A percentile compares a stretch with the other conserved stretches of the same genome.
These are phyloP conservation scores for Trematomus loennbergii DNA, from an alignment of 2,113 vertebrate species.

Conservation along the genomic window DNA sequence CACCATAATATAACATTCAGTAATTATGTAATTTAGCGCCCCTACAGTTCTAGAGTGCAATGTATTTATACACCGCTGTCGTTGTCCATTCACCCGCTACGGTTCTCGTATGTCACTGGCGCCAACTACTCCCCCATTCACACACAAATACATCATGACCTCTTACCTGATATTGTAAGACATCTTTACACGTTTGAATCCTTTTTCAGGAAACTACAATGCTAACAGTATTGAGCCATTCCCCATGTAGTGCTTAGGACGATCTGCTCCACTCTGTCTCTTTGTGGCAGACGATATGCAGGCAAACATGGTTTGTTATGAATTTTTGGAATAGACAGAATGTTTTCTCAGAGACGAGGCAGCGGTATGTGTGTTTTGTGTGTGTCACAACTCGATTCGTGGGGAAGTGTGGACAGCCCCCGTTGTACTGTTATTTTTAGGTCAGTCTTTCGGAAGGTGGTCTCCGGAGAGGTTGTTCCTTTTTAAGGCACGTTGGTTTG, in stretches of 20 bases:
- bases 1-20: background rate
- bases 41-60: too few species aligned
- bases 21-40: too few species aligned
- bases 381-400: slow-evolving; percentile 65
- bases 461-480: slow-evolving; percentile 64
- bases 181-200: background rate
- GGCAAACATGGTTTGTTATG: slow-evolving; percentile 50
- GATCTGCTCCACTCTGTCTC: background rate
- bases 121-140: too few species aligned
- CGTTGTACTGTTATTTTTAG: slow-evolving; percentile 82
- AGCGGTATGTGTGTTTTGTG: slow-evolving; percentile 47
- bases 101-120: too few species aligned
- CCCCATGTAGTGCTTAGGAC: background rate
- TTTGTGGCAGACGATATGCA: slow-evolving; percentile 12
- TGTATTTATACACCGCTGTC: too few species aligned
- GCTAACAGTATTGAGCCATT: background rate
- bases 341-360: slow-evolving; percentile 46
- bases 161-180: background rate
- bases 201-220: background rate
- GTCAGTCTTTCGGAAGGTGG: slow-evolving; percentile 67
- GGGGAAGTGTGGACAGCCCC: slow-evolving; percentile 60
- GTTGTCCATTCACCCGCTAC: too few species aligned
- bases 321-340: slow-evolving; percentile 49
- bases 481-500: slow-evolving; percentile 45
- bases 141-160: background rate